Percentiles rank a stretch among this genome's conserved stretches.
These are phyloP conservation scores for Phalanger gymnotis DNA, from an alignment of 2,797 vertebrate genomes.

Conservation along the genomic window DNA sequence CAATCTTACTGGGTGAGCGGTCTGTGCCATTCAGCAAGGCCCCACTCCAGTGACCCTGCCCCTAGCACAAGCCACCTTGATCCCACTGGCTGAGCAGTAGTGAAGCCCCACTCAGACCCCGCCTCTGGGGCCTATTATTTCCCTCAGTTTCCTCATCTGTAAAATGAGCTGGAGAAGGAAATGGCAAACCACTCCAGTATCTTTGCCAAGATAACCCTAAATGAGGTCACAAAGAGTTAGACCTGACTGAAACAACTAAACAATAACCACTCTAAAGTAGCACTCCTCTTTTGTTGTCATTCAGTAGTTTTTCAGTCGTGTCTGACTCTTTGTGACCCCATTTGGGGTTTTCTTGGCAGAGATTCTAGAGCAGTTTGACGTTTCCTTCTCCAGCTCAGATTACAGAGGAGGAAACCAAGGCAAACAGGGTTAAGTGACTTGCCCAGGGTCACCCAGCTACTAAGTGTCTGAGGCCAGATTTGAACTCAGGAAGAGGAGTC, in stretches of 20 bases:
- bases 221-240: background rate
- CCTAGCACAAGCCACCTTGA: too few relatives aligned
- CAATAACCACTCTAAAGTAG: background rate
- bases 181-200: background rate
- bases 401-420: background rate
- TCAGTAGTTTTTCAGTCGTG: background rate
- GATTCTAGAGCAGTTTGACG: background rate
- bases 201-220: background rate
- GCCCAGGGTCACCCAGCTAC: background rate
- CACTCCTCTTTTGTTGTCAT: background rate
- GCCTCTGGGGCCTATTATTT: background rate
- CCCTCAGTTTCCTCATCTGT: background rate
- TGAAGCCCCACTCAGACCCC: too few relatives aligned
- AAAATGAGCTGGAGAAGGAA: background rate
- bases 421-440: background rate
- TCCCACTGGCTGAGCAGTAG: too few relatives aligned
- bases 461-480: background rate
- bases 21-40: too few relatives aligned
- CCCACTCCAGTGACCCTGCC: too few relatives aligned
- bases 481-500: background rate
- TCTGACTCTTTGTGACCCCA: background rate
- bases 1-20: too few relatives aligned
- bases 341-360: background rate
- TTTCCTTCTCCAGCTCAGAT: background rate
- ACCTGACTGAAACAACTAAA: background rate